These are phyloP conservation scores for Gavia stellata DNA, from an alignment of 2,113 vertebrate genomes.

Conservation along the genomic window DNA sequence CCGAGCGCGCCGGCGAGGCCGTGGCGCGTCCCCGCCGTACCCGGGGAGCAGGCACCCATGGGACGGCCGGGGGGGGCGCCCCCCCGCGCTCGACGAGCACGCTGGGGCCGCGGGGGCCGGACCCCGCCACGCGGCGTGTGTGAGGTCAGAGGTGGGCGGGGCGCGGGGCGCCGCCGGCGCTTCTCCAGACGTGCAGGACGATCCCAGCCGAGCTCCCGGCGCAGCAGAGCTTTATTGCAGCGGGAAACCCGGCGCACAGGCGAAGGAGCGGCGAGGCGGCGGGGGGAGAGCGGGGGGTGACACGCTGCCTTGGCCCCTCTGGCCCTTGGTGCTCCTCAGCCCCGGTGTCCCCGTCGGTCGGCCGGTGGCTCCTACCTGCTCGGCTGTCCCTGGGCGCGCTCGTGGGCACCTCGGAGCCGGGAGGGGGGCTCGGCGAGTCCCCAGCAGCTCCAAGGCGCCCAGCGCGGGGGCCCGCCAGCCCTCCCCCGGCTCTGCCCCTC, in stretches of 20 bases:
- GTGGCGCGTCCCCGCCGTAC: accelerated
- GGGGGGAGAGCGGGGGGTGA: no score
- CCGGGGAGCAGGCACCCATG: neutral
- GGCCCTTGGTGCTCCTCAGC: neutral
- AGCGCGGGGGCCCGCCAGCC: neutral
- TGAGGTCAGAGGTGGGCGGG: neutral
- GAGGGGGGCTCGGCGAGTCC: neutral
- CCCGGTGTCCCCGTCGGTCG: neutral
- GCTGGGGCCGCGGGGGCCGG: no score
- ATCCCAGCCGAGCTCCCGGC: neutral
- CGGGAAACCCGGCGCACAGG: accelerated
- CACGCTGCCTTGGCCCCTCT: neutral
- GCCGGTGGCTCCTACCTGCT: neutral
- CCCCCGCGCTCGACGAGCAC: no score
- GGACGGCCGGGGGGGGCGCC: neutral
- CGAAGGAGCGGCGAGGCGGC: accelerated
- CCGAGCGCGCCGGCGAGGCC: neutral
- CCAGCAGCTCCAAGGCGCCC: neutral
- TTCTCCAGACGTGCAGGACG: accelerated
- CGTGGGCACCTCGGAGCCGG: neutral
- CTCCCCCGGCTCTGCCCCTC: neutral
- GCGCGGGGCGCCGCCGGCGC: neutral
- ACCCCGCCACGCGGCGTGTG: accelerated
- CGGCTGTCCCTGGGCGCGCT: accelerated
- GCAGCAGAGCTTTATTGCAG: neutral